phyloP scores from a whole-genome alignment of 2,113 vertebrate species.

The Pheucticus melanocephalus region DNA sequence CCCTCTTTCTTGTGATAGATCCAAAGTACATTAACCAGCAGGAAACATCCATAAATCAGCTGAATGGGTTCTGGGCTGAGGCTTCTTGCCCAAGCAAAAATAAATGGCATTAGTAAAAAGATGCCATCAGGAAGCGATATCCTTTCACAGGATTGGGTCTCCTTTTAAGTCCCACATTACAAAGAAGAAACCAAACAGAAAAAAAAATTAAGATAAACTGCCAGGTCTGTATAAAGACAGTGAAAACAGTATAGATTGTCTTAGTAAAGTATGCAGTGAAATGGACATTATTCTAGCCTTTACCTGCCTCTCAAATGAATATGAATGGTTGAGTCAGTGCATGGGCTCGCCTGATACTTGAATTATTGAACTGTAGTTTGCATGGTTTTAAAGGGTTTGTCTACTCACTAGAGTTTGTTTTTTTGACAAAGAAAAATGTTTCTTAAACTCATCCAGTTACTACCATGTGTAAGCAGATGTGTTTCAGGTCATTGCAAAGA shows the following conservation, averaged over 20 bases:
- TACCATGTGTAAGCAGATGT: background rate
- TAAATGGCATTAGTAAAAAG: background rate
- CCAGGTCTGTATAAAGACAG: background rate
- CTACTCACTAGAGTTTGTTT: background rate
- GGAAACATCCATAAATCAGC: background rate
- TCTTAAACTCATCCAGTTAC: background rate
- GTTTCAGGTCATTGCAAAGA: background rate
- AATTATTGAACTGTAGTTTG: background rate
- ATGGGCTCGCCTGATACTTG: background rate
- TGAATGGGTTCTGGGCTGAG: background rate
- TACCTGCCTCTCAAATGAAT: background rate
- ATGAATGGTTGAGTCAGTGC: background rate
- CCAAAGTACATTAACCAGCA: background rate
- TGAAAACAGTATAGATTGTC: background rate
- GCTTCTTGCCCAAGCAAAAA: background rate
- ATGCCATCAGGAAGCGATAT: background rate
- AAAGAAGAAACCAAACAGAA: background rate
- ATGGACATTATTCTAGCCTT: background rate
- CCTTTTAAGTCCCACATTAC: background rate
- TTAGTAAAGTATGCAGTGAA: background rate
- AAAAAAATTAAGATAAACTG: background rate
- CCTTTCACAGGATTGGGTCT: background rate
- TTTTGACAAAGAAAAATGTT: background rate
- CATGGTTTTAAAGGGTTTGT: background rate
- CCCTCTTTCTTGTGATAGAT: background rate